phyloP scores from a whole-genome alignment of 2,113 vertebrate species.

The Platichthys flesus region DNA sequence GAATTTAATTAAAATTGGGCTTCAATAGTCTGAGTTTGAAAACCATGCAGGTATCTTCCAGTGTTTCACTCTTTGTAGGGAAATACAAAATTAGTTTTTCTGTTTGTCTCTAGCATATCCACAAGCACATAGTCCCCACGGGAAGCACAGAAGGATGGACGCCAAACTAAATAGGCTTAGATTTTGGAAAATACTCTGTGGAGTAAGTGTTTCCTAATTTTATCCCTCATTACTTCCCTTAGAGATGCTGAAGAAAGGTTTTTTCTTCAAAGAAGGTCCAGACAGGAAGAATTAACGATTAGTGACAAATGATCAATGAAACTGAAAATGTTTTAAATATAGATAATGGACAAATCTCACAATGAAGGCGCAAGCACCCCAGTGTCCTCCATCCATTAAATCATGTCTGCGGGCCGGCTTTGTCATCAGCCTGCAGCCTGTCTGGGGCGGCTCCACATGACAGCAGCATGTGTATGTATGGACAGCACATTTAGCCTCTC shows the following conservation, averaged over 20 bases:
- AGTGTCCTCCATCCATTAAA: constrained; percentile 44
- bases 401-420: constrained; percentile 34
- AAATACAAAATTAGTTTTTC: constrained; percentile 14
- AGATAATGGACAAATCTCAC: neutral
- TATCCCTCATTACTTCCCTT: neutral
- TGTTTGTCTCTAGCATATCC: constrained; percentile 8
- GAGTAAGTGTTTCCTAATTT: neutral
- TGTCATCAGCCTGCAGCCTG: constrained; percentile 48
- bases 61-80: neutral
- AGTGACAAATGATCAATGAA: neutral
- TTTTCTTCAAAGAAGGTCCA: neutral
- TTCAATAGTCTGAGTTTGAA: neutral
- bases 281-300: neutral
- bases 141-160: constrained; percentile 17
- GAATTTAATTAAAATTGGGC: neutral
- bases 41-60: neutral
- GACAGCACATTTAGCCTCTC: constrained; percentile 48
- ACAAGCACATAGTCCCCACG: constrained; percentile 4
- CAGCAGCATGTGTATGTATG: constrained; percentile 47
- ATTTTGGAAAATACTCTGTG: neutral
- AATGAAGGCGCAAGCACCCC: neutral
- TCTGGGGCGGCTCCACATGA: constrained; percentile 35
- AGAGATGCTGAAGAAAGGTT: neutral
- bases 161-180: constrained; percentile 17
- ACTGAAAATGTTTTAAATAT: neutral